A percentile compares a stretch with the other conserved stretches of the same genome.
Conservation (phyloP, 1,140 invertebrate species). For the Lanistes nyassanus region DNA sequence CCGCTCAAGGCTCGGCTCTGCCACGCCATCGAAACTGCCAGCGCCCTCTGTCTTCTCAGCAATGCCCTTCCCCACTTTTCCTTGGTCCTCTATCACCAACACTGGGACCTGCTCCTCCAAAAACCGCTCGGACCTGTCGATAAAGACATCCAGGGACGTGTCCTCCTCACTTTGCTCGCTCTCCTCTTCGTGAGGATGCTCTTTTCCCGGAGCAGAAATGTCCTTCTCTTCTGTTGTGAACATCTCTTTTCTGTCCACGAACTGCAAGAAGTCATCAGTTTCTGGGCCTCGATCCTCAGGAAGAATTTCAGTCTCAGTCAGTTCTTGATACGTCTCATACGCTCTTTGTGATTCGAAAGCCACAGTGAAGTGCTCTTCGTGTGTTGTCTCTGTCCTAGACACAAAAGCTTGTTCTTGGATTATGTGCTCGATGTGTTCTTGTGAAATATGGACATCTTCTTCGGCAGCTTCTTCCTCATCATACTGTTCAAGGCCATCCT, state of each 20-base stretch:
- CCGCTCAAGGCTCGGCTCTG: not conserved
- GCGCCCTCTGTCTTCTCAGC: not conserved
- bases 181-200: constrained; percentile 5
- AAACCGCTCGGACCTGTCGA: constrained; percentile 17
- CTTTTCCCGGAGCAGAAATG: constrained; percentile 1
- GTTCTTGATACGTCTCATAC: not conserved
- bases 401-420: not conserved
- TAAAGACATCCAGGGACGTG: not conserved
- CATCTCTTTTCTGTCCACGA: constrained; percentile 43
- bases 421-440: constrained; percentile 5
- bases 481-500: constrained; percentile 34
- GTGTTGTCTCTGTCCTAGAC: not conserved
- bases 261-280: constrained; percentile 9
- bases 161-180: constrained; percentile 10
- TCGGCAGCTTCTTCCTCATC: constrained; percentile 35
- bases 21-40: not conserved
- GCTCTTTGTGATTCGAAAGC: not conserved
- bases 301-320: not conserved
- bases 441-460: constrained; percentile 25
- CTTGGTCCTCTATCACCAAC: not conserved
- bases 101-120: constrained; percentile 12
- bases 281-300: not conserved
- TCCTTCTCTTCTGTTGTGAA: constrained; percentile 34
- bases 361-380: not conserved
- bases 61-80: not conserved